Percentiles rank a stretch among this genome's conserved stretches.
phyloP scores from a whole-genome alignment of 2,113 vertebrate species.

The Mustela nigripes region DNA sequence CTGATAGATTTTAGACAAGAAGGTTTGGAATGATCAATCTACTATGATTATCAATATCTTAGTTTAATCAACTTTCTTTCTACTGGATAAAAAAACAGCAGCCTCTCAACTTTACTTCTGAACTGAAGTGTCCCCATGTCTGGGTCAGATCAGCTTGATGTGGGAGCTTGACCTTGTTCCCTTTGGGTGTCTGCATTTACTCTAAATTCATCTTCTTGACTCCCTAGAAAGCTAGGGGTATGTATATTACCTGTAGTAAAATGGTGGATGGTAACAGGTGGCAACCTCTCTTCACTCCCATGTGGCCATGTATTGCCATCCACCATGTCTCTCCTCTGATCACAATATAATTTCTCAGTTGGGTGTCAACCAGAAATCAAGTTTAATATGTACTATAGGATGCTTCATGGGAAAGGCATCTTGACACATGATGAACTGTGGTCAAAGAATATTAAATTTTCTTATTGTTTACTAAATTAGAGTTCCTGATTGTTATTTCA shows the following conservation, averaged over 20 bases:
- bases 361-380: not conserved
- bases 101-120: not conserved
- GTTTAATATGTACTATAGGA: too few relatives aligned
- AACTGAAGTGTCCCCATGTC: not conserved
- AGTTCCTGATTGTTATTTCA: not conserved
- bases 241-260: too few relatives aligned
- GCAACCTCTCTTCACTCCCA: not conserved
- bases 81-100: not conserved
- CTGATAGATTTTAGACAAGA: not conserved
- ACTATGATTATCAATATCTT: not conserved
- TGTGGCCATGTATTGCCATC: rapidly evolving
- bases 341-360: not conserved
- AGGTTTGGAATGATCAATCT: not conserved
- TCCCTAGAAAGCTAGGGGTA: not conserved
- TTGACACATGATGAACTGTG: not conserved
- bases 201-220: not conserved
- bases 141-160: not conserved
- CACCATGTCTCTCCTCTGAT: too few relatives aligned
- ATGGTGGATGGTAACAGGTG: not conserved
- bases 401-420: not conserved
- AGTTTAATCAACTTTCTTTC: not conserved
- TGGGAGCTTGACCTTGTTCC: not conserved
- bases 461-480: not conserved
- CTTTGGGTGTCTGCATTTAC: not conserved
- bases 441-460: not conserved